These are phyloP conservation scores for Cyanocitta stelleri DNA, from an alignment of 2,113 vertebrate genomes.

Conservation along the genomic window DNA sequence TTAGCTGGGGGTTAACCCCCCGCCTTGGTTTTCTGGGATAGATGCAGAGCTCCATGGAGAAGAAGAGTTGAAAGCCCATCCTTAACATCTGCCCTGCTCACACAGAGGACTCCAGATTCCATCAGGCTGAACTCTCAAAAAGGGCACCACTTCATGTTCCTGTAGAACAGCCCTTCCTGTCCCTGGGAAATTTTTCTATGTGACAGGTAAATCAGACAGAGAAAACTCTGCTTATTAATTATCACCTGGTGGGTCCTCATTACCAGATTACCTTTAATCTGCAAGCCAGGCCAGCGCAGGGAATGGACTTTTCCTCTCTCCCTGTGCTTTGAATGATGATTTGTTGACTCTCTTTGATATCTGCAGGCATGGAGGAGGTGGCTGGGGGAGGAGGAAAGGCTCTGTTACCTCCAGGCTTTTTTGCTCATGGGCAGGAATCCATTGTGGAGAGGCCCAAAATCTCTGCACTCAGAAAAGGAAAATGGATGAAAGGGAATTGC, in stretches of 20 bases:
- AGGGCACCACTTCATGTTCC: background rate
- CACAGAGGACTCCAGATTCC: background rate
- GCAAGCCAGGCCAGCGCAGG: background rate
- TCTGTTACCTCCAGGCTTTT: background rate
- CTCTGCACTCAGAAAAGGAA: background rate
- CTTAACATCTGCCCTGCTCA: background rate
- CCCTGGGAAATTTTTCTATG: background rate
- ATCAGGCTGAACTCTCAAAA: background rate
- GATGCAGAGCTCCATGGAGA: background rate
- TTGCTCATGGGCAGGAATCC: background rate
- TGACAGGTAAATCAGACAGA: background rate
- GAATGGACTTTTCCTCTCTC: accelerated
- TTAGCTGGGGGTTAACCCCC: background rate
- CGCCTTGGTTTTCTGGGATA: background rate
- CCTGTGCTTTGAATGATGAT: background rate
- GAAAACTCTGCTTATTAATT: background rate
- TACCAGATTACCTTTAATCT: background rate
- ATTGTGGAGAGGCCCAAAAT: background rate
- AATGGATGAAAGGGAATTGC: background rate
- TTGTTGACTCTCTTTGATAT: background rate
- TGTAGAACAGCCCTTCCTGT: background rate
- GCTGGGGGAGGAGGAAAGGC: background rate
- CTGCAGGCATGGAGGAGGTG: background rate
- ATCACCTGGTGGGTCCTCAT: background rate
- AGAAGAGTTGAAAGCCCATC: background rate